Conservation (phyloP, 92 coral and sea anemone genomes). For the Heliopora coerulea region DNA sequence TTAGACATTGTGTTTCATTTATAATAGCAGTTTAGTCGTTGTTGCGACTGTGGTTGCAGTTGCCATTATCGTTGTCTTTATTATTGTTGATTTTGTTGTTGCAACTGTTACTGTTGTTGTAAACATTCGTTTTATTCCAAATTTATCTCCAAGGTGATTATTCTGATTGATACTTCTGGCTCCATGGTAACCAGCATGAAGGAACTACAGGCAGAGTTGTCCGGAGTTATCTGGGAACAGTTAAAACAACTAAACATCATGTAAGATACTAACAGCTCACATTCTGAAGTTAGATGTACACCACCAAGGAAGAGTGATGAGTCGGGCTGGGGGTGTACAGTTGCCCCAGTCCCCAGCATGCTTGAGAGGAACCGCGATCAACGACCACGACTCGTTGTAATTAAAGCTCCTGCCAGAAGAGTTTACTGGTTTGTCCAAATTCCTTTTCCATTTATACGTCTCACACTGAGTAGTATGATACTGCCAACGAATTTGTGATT, state of each 20-base stretch:
- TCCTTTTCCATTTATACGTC: too few relatives aligned
- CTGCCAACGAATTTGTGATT: too few relatives aligned
- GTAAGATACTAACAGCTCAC: too few relatives aligned
- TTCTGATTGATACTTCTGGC: constrained; percentile 89
- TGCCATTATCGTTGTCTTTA: neutral
- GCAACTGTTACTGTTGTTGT: neutral
- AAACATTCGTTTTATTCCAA: neutral
- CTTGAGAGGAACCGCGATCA: too few relatives aligned
- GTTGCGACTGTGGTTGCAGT: neutral
- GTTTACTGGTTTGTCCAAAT: too few relatives aligned
- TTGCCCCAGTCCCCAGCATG: too few relatives aligned
- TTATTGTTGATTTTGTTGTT: neutral
- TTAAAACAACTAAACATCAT: constrained; percentile 66
- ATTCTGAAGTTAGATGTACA: too few relatives aligned
- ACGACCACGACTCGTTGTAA: too few relatives aligned
- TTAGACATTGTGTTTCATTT: constrained; percentile 8
- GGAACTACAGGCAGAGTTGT: constrained; percentile 80
- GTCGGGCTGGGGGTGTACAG: too few relatives aligned
- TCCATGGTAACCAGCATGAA: constrained; percentile 96
- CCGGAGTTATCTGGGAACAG: constrained; percentile 96
- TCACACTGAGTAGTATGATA: too few relatives aligned
- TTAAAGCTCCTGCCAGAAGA: too few relatives aligned
- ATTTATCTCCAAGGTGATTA: constrained; percentile 61
- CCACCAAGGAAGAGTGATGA: too few relatives aligned
- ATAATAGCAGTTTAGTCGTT: neutral